A percentile compares a stretch with the other conserved stretches of the same genome.
Conservation (phyloP, 1,140 invertebrate genomes). For the Hormaphis cornu region DNA sequence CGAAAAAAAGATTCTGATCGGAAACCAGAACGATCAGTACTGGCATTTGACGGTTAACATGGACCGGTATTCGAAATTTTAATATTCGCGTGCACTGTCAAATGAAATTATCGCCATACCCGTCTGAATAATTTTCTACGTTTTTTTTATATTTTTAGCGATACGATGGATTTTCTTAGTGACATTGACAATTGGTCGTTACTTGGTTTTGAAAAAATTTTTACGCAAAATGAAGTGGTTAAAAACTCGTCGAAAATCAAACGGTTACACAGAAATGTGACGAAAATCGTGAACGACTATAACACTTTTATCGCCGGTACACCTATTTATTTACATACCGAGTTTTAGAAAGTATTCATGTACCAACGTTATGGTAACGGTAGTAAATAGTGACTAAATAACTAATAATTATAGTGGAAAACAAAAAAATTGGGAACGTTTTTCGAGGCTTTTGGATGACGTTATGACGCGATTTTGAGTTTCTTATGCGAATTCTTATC, state of each 20-base stretch:
- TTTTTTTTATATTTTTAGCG: background rate
- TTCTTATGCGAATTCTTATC: too few relatives aligned
- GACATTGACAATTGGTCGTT: conserved; percentile 7
- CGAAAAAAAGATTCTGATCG: background rate
- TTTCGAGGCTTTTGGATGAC: too few relatives aligned
- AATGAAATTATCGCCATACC: background rate
- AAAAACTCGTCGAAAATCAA: background rate
- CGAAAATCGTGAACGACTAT: conserved; percentile 7
- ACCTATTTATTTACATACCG: background rate
- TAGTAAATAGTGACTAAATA: too few relatives aligned
- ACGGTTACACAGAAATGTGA: background rate
- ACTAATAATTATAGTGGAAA: too few relatives aligned
- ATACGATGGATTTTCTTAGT: background rate
- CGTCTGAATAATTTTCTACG: background rate
- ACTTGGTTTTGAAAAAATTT: background rate
- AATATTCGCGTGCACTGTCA: background rate
- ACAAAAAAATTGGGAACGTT: too few relatives aligned
- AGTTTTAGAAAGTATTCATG: too few relatives aligned
- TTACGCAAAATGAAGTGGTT: background rate
- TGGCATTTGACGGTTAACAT: conserved; percentile 7
- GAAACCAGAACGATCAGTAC: background rate
- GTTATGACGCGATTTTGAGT: too few relatives aligned
- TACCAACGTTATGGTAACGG: too few relatives aligned
- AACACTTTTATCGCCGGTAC: conserved; percentile 13
- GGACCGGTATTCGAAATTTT: background rate